Evolutionary conservation across 2,888 invertebrate species (phyloP).

Genomic region (Erynnis tages): DNA sequence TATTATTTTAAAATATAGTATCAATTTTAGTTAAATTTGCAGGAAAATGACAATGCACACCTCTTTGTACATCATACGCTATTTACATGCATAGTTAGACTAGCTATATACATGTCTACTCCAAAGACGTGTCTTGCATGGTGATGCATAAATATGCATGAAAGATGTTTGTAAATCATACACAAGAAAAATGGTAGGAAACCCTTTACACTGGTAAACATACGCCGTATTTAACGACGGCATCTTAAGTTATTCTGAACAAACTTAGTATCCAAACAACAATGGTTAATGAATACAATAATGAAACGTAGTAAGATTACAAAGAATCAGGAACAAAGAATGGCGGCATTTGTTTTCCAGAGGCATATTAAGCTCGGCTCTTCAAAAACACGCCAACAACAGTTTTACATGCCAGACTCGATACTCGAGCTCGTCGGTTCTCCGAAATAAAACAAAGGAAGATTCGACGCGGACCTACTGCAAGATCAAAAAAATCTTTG

Average conservation of each 20-base stretch:
- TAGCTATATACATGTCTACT: constrained; percentile 36
- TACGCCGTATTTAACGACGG: constrained; percentile 23
- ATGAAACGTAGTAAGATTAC: constrained; percentile 34
- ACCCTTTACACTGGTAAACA: constrained; percentile 20
- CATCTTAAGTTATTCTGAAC: constrained; percentile 23
- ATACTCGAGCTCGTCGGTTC: constrained; percentile 53
- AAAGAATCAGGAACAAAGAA: constrained; percentile 41
- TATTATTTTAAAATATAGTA: too few relatives aligned
- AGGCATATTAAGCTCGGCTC: constrained; percentile 30
- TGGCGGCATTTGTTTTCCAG: constrained; percentile 38
- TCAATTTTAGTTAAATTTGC: constrained; percentile 65
- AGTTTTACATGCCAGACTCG: constrained; percentile 58
- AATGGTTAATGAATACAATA: constrained; percentile 30
- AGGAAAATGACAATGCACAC: constrained; percentile 75
- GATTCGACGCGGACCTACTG: constrained; percentile 22
- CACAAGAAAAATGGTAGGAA: constrained; percentile 20
- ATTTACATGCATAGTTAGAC: constrained; percentile 39
- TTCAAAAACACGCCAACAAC: constrained; percentile 41
- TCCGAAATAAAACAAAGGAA: constrained; percentile 61
- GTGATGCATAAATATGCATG: constrained; percentile 35
- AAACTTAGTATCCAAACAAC: constrained; percentile 32
- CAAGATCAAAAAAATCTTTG: constrained; percentile 13
- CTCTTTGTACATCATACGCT: constrained; percentile 52
- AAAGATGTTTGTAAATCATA: constrained; percentile 33
- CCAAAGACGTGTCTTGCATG: constrained; percentile 37